Evolutionary conservation across 2,888 invertebrate genomes (phyloP).

Genomic region (Ormia ochracea): DNA sequence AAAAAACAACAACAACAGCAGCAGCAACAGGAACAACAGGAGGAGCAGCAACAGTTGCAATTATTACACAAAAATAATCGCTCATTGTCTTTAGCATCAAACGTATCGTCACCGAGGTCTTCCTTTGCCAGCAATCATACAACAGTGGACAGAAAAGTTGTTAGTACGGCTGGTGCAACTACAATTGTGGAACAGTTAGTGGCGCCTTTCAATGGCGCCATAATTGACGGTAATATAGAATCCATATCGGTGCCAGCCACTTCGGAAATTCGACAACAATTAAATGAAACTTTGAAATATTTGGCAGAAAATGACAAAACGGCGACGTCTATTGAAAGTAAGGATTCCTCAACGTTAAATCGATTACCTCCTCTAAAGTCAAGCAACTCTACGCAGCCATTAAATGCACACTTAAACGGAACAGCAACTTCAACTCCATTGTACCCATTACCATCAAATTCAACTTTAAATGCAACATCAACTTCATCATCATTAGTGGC

Average conservation of each 20-base stretch:
- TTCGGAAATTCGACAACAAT: constrained; percentile 54
- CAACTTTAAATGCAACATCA: constrained; percentile 29
- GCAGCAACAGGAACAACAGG: too few relatives aligned
- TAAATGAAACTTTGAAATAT: constrained; percentile 63
- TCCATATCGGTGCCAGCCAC: constrained; percentile 74
- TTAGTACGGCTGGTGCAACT: constrained; percentile 61
- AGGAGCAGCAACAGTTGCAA: constrained; percentile 34
- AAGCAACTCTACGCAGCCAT: constrained; percentile 14
- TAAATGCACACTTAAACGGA: constrained; percentile 25
- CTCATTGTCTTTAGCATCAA: constrained; percentile 39
- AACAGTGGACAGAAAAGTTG: constrained; percentile 10
- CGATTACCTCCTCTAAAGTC: constrained; percentile 39
- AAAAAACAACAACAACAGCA: too few relatives aligned
- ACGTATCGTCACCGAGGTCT: constrained; percentile 11
- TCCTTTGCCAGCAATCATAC: constrained; percentile 29
- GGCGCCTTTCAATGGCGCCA: constrained; percentile 67
- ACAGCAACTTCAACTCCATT: constrained; percentile 15
- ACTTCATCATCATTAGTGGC: constrained; percentile 35
- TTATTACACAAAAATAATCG: constrained; percentile 35
- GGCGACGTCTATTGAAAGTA: constrained; percentile 53
- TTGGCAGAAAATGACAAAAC: constrained; percentile 58
- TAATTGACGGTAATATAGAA: constrained; percentile 73
- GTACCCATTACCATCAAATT: constrained; percentile 15
- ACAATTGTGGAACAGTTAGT: constrained; percentile 59
- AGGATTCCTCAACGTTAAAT: constrained; percentile 54